Percentiles rank a stretch among this genome's conserved stretches.
Conservation (phyloP, 2,797 vertebrate species). For the Argentina silus region DNA sequence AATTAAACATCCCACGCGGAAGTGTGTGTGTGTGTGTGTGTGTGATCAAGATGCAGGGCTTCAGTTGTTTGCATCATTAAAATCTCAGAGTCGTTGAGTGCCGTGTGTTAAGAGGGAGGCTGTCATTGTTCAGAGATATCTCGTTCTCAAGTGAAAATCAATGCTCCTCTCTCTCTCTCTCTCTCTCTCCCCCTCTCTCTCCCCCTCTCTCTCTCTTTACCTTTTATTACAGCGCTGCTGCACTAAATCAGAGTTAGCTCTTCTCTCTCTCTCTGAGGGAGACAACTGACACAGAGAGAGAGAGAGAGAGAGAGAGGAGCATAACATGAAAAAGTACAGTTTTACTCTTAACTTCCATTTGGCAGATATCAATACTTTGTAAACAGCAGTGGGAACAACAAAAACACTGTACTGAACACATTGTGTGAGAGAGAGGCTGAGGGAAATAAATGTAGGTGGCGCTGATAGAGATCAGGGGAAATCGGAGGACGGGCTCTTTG, state of each 20-base stretch:
- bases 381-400: slow-evolving; percentile 59
- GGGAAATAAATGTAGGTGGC: too few relatives aligned
- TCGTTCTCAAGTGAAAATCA: slow-evolving; percentile 13
- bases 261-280: too few relatives aligned
- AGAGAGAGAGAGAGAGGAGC: slow-evolving; percentile 65
- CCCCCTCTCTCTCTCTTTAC: background rate
- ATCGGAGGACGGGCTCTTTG: too few relatives aligned
- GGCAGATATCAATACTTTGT: slow-evolving; percentile 71
- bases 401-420: too few relatives aligned
- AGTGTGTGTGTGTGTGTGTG: too few relatives aligned
- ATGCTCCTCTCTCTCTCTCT: background rate
- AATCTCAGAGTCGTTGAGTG: slow-evolving; percentile 5
- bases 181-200: background rate
- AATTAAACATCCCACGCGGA: slow-evolving; percentile 6
- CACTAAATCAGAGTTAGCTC: too few relatives aligned
- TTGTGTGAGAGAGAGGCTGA: too few relatives aligned
- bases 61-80: slow-evolving; percentile 26
- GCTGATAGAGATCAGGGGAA: too few relatives aligned
- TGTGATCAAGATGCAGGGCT: background rate
- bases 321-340: slow-evolving; percentile 66
- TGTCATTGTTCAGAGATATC: slow-evolving; percentile 12
- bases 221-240: slow-evolving; percentile 3
- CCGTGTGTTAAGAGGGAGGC: slow-evolving; percentile 3
- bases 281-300: too few relatives aligned
- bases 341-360: slow-evolving; percentile 71